These are phyloP conservation scores for Casuarius casuarius DNA, from an alignment of 2,113 vertebrate genomes.

Conservation along the genomic window DNA sequence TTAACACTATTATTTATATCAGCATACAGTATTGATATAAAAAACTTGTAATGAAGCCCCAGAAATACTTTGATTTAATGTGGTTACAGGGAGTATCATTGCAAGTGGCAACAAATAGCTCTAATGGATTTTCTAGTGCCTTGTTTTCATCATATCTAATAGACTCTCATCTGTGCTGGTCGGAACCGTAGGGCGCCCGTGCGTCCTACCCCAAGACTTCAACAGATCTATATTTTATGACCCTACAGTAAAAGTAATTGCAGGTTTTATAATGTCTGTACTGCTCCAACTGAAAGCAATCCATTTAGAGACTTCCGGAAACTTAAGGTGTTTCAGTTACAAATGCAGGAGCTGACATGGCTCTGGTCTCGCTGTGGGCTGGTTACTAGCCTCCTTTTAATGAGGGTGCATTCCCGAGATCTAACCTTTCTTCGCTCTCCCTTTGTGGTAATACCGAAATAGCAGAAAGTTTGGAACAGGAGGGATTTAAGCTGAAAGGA, in stretches of 20 bases:
- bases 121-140: conserved; percentile 71
- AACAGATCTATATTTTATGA: conserved; percentile 76
- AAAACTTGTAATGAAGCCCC: conserved; percentile 35
- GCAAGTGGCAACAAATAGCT: conserved; percentile 61
- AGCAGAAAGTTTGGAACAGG: not conserved
- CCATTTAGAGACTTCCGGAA: conserved; percentile 68
- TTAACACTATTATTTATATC: conserved; percentile 38
- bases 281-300: conserved; percentile 67
- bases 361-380: not conserved
- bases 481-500: not conserved
- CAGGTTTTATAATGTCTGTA: conserved; percentile 62
- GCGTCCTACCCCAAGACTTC: conserved; percentile 70
- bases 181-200: conserved; percentile 52
- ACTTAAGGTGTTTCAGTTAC: conserved; percentile 36
- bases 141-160: conserved; percentile 74
- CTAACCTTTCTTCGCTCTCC: not conserved
- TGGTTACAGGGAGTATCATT: conserved; percentile 36
- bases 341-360: conserved; percentile 17
- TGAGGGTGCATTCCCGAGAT: not conserved
- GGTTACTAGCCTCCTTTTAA: conserved; percentile 43
- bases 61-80: conserved; percentile 29
- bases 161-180: conserved; percentile 69
- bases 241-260: conserved; percentile 72
- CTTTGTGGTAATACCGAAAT: not conserved
- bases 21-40: conserved; percentile 2